A percentile compares a stretch with the other conserved stretches of the same genome.
Conservation (phyloP, 2,113 vertebrate species). For the Trachemys scripta region DNA sequence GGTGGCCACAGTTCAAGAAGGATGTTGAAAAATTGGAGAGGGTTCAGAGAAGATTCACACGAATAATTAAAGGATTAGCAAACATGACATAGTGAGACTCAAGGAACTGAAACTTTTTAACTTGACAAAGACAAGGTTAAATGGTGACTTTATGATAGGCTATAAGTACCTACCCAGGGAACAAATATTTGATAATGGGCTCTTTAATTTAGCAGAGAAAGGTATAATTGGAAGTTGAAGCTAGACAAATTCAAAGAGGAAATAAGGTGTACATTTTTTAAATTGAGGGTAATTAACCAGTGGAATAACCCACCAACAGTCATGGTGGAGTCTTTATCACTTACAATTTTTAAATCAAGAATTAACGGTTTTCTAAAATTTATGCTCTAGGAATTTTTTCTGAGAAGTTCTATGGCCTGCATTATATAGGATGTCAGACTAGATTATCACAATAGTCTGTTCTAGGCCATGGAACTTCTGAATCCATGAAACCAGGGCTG, state of each 20-base stretch:
- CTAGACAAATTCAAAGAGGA: neutral
- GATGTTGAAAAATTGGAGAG: too few relatives aligned
- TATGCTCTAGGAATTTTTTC: neutral
- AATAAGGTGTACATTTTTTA: neutral
- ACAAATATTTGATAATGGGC: too few relatives aligned
- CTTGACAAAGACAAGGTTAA: neutral
- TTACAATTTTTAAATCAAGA: neutral
- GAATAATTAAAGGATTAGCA: too few relatives aligned
- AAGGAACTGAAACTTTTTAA: neutral
- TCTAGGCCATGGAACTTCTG: neutral
- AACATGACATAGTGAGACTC: neutral
- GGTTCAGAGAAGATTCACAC: too few relatives aligned
- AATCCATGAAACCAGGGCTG: neutral
- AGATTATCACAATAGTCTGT: neutral
- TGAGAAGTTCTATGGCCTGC: neutral
- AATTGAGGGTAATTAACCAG: neutral
- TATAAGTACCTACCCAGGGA: too few relatives aligned
- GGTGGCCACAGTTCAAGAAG: neutral
- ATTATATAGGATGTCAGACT: neutral
- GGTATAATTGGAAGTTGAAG: too few relatives aligned
- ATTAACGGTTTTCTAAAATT: neutral
- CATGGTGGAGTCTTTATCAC: neutral
- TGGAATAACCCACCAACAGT: neutral
- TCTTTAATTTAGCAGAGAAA: too few relatives aligned
- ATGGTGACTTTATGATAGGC: neutral